phyloP scores from a whole-genome alignment of 2,113 vertebrate genomes.

The Apteryx mantelli region DNA sequence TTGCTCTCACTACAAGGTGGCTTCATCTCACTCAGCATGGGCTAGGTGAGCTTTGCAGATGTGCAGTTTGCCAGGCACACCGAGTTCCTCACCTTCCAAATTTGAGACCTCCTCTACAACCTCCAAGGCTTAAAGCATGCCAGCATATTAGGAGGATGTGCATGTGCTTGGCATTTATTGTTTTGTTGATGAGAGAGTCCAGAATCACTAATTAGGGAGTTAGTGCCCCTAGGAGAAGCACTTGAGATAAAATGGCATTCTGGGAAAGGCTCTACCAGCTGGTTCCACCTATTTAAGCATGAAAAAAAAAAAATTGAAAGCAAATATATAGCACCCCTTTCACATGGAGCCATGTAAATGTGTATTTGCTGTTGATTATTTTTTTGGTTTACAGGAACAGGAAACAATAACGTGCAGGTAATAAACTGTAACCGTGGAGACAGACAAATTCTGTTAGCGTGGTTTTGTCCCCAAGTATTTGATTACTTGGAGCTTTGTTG shows the following conservation, averaged over 20 bases:
- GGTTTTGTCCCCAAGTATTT: background rate
- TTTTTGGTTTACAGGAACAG: background rate
- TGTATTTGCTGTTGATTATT: background rate
- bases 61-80: background rate
- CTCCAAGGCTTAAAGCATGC: background rate
- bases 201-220: background rate
- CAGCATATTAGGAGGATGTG: background rate
- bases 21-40: background rate
- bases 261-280: background rate
- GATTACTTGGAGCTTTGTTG: constrained; percentile 24
- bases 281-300: background rate
- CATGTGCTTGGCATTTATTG: background rate
- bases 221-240: background rate
- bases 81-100: background rate
- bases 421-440: background rate
- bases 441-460: background rate
- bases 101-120: background rate
- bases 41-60: rapidly evolving
- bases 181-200: background rate
- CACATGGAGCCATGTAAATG: background rate
- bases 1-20: background rate
- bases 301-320: background rate
- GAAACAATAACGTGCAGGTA: background rate
- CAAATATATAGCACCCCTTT: background rate
- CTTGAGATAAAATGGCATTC: background rate